Evolutionary conservation across 2,113 vertebrate species (phyloP).

Genomic region (Eudorcas thomsonii): DNA sequence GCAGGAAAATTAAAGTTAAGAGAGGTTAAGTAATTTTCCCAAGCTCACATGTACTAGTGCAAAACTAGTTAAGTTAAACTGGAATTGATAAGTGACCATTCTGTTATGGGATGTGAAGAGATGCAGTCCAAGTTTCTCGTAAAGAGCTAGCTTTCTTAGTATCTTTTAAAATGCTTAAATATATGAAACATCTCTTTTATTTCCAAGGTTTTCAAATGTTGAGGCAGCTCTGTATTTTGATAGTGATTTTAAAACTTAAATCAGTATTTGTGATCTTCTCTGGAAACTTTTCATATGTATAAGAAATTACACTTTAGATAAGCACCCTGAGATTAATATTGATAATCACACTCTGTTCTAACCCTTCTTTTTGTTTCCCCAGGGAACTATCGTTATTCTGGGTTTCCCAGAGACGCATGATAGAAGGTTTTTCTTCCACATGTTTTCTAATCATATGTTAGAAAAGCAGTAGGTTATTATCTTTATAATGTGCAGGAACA

Average conservation of each 20-base stretch:
- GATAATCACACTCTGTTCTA: background rate
- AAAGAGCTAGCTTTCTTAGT: background rate
- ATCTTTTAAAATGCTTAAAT: background rate
- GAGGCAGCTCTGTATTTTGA: background rate
- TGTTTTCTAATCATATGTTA: background rate
- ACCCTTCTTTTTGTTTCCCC: background rate
- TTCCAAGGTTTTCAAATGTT: background rate
- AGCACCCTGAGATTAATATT: background rate
- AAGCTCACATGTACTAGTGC: background rate
- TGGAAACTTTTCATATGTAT: background rate
- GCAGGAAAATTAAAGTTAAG: background rate
- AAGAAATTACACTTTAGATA: background rate
- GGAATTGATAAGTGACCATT: background rate
- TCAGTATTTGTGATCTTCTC: background rate
- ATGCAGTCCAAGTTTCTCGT: background rate
- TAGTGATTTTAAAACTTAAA: background rate
- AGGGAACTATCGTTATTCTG: background rate
- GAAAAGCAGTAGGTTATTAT: background rate
- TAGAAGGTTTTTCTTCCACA: background rate
- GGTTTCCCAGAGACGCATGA: background rate
- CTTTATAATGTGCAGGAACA: background rate
- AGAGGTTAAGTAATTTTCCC: background rate
- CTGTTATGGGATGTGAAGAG: background rate
- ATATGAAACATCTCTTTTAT: background rate
- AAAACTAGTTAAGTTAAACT: background rate